Conservation (phyloP, 2,113 vertebrate genomes). For the Onychostruthus taczanowskii region DNA sequence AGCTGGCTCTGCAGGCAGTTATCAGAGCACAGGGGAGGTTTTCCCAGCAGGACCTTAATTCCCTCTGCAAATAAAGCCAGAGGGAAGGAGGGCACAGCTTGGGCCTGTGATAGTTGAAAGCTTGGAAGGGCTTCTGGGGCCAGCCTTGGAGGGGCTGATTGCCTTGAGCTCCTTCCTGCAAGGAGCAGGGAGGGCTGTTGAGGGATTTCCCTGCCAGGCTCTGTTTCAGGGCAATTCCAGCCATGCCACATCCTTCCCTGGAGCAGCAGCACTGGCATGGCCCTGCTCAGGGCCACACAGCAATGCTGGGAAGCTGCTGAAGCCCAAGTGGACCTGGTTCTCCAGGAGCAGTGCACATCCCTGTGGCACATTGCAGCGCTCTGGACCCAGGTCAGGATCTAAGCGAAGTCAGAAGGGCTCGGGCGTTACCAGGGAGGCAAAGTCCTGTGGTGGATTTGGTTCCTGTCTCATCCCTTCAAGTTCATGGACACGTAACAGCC, state of each 20-base stretch:
- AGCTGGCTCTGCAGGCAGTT: neutral
- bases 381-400: neutral
- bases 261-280: neutral
- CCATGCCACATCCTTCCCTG: rapidly evolving
- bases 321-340: neutral
- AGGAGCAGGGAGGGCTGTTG: rapidly evolving
- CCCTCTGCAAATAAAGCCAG: neutral
- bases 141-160: neutral
- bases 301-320: neutral
- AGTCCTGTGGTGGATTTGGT: neutral
- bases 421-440: neutral
- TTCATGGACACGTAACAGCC: rapidly evolving
- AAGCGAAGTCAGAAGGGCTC: neutral
- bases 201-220: neutral
- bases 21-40: conserved; percentile 10
- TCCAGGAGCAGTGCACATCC: neutral
- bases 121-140: neutral
- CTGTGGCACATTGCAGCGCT: rapidly evolving
- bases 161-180: neutral
- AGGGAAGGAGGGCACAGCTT: neutral
- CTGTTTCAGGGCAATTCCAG: neutral
- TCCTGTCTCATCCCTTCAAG: neutral
- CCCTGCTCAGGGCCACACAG: rapidly evolving
- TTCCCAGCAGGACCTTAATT: conserved; percentile 56
- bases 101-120: neutral